phyloP scores from a whole-genome alignment of 2,888 invertebrate species.

The Apoderus coryli region DNA sequence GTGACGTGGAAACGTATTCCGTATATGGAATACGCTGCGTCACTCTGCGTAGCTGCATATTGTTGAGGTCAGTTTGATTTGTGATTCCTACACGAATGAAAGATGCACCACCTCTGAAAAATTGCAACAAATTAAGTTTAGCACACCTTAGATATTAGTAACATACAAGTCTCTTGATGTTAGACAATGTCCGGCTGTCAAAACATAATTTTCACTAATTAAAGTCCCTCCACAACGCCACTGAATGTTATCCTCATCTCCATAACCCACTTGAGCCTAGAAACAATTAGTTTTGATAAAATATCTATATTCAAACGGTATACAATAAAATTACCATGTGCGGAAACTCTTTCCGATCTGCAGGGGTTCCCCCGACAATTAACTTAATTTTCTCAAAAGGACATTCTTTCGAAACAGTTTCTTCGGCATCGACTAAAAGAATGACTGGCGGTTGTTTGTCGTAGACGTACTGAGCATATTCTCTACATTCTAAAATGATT shows the following conservation, averaged over 20 bases:
- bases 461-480: constrained; percentile 32
- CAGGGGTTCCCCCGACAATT: constrained; percentile 21
- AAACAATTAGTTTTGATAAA: constrained; percentile 10
- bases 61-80: constrained; percentile 33
- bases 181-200: constrained; percentile 57
- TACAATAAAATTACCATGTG: constrained; percentile 25
- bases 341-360: constrained; percentile 26
- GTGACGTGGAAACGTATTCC: constrained; percentile 28
- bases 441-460: too few species aligned
- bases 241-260: constrained; percentile 23
- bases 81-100: too few species aligned
- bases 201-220: constrained; percentile 44
- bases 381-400: constrained; percentile 25
- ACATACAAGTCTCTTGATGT: constrained; percentile 21
- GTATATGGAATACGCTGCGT: too few species aligned
- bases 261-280: constrained; percentile 27
- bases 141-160: too few species aligned
- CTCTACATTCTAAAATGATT: constrained; percentile 34
- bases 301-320: not conserved
- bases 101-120: too few species aligned
- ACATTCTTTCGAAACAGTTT: constrained; percentile 26
- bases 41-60: too few species aligned
- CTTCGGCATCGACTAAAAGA: constrained; percentile 19
- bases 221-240: constrained; percentile 54
- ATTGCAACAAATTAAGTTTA: too few species aligned